Conservation (phyloP, 2,797 vertebrate species). For the Poecilia picta region DNA sequence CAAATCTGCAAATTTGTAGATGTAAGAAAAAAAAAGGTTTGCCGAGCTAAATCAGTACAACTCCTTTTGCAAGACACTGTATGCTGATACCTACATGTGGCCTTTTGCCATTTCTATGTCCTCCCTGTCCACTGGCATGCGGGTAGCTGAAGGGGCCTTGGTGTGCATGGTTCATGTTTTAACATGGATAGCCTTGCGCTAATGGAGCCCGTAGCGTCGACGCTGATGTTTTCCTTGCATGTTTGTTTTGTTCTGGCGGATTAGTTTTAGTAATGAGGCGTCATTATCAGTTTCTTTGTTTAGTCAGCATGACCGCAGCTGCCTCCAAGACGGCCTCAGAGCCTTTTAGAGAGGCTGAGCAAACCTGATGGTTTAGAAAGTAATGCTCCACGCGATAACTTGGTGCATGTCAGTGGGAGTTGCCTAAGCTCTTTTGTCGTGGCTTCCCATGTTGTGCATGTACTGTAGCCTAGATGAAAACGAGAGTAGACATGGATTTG, state of each 20-base stretch:
- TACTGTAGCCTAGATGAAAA: slow-evolving; percentile 30
- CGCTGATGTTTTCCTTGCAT: slow-evolving; percentile 63
- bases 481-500: slow-evolving; percentile 25
- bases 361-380: slow-evolving; percentile 12
- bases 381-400: slow-evolving; percentile 11
- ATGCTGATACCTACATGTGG: slow-evolving; percentile 11
- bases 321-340: slow-evolving; percentile 34
- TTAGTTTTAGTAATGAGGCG: slow-evolving; percentile 49
- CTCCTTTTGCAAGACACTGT: slow-evolving; percentile 8
- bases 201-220: slow-evolving; percentile 29
- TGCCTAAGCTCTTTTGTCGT: slow-evolving; percentile 16
- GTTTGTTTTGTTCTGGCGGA: slow-evolving; percentile 52
- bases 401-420: slow-evolving; percentile 58
- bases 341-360: slow-evolving; percentile 23
- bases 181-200: slow-evolving; percentile 6
- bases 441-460: slow-evolving; percentile 63
- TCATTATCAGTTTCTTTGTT: slow-evolving; percentile 32
- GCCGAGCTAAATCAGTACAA: neutral
- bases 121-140: slow-evolving; percentile 64
- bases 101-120: slow-evolving; percentile 25
- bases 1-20: neutral
- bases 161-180: slow-evolving; percentile 66
- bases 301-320: slow-evolving; percentile 63
- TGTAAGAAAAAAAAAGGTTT: neutral
- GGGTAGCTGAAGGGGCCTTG: slow-evolving; percentile 34